Percentiles rank a stretch among this genome's conserved stretches.
These are phyloP conservation scores for Chunga burmeisteri DNA, from an alignment of 2,113 vertebrate genomes.

Conservation along the genomic window DNA sequence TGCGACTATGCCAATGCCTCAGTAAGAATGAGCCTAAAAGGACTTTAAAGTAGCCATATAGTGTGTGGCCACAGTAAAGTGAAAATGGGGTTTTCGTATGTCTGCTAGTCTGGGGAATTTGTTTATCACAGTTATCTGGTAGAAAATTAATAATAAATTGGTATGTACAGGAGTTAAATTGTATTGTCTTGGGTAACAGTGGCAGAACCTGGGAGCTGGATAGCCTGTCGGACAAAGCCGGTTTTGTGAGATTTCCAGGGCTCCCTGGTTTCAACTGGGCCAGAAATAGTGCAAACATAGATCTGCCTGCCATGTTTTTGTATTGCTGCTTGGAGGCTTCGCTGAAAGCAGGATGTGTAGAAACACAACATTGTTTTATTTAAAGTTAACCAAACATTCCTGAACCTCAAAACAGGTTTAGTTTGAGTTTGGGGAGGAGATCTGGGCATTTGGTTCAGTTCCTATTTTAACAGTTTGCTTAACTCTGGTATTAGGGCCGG, in stretches of 20 bases:
- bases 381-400: slow-evolving; percentile 56
- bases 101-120: not conserved
- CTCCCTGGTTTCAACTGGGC: not conserved
- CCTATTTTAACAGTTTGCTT: slow-evolving; percentile 53
- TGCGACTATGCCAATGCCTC: not conserved
- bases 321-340: not conserved
- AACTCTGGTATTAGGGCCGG: not conserved
- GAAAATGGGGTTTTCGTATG: not conserved
- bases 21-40: not conserved
- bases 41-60: not conserved
- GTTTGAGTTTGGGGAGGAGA: slow-evolving; percentile 32
- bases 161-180: not conserved
- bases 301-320: slow-evolving; percentile 35
- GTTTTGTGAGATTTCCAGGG: slow-evolving; percentile 27
- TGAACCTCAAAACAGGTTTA: slow-evolving; percentile 21
- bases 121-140: not conserved
- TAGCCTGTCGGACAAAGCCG: not conserved
- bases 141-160: not conserved
- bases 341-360: slow-evolving; percentile 49
- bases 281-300: slow-evolving; percentile 35
- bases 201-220: not conserved
- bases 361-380: slow-evolving; percentile 49
- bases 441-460: slow-evolving; percentile 19
- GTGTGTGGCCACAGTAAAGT: not conserved
- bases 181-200: not conserved